These are phyloP conservation scores for Steinernema scapterisci DNA, from an alignment of 2,888 invertebrate genomes.

Conservation along the genomic window DNA sequence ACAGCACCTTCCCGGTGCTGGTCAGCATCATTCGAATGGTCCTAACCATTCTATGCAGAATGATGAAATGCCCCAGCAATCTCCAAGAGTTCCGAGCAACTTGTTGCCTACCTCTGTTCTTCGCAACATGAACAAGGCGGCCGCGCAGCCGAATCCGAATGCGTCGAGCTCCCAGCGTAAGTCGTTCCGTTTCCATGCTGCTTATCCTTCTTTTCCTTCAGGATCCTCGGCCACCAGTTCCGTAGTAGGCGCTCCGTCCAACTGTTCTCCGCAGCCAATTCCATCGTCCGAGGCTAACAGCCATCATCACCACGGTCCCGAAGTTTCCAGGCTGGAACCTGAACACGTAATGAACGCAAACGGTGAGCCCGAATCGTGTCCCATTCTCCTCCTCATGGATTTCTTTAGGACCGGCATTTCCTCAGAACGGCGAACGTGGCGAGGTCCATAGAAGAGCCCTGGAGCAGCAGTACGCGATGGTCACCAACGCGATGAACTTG, in stretches of 20 bases:
- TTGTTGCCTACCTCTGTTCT: slow-evolving; percentile 52
- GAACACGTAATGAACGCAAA: background rate
- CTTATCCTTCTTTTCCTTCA: background rate
- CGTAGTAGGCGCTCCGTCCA: background rate
- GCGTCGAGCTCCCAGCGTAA: background rate
- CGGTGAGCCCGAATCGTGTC: background rate
- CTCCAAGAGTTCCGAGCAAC: background rate
- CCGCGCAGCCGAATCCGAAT: slow-evolving; percentile 17
- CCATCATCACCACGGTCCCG: background rate
- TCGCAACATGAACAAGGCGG: slow-evolving; percentile 47
- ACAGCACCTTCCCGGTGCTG: background rate
- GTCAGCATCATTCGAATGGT: slow-evolving; percentile 27
- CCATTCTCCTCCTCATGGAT: background rate
- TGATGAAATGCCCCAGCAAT: slow-evolving; percentile 21
- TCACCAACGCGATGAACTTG: slow-evolving; percentile 51
- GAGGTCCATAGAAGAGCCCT: background rate
- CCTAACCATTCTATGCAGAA: slow-evolving; percentile 18
- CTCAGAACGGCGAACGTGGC: slow-evolving; percentile 9
- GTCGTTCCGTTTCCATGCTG: background rate
- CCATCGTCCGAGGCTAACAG: background rate
- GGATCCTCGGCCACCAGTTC: slow-evolving; percentile 10
- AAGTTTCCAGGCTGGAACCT: slow-evolving; percentile 24
- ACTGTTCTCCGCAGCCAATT: background rate
- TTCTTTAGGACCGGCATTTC: background rate
- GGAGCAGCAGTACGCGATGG: slow-evolving; percentile 48